Conservation (phyloP, 2,888 invertebrate genomes). For the Brenthis hecate region DNA sequence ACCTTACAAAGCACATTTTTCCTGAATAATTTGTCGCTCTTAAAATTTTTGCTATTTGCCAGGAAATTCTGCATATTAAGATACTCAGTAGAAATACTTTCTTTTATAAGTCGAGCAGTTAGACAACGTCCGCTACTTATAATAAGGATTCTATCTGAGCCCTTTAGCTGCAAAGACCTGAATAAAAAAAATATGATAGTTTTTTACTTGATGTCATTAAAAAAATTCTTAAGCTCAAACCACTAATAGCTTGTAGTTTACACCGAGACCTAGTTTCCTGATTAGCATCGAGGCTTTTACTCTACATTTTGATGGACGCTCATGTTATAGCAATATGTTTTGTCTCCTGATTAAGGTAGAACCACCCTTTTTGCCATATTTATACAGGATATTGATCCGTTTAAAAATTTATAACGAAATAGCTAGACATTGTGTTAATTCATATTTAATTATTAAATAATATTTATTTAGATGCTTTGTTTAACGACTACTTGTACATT, state of each 20-base stretch:
- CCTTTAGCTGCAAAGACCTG: too few relatives aligned
- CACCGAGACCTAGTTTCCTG: constrained; percentile 47
- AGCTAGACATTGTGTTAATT: background rate
- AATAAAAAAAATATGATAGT: background rate
- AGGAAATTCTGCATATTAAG: too few relatives aligned
- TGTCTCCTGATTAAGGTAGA: constrained; percentile 39
- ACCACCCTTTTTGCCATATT: constrained; percentile 20
- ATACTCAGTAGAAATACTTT: too few relatives aligned
- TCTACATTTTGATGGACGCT: constrained; percentile 57
- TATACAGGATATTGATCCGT: constrained; percentile 13
- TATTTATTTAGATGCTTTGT: constrained; percentile 1
- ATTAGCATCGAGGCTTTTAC: constrained; percentile 64
- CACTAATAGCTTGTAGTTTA: constrained; percentile 37
- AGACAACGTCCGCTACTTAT: too few relatives aligned
- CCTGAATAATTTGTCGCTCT: too few relatives aligned
- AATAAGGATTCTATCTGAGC: too few relatives aligned
- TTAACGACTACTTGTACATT: background rate
- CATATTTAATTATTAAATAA: constrained; percentile 6
- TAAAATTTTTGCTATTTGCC: too few relatives aligned
- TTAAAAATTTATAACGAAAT: constrained; percentile 10
- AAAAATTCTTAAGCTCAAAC: background rate
- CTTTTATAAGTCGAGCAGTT: too few relatives aligned
- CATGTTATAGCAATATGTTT: constrained; percentile 46
- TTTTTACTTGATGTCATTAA: constrained; percentile 17
- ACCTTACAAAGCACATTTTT: too few relatives aligned